Conservation (phyloP, 2,113 vertebrate species). For the Apodemus speciosus region DNA sequence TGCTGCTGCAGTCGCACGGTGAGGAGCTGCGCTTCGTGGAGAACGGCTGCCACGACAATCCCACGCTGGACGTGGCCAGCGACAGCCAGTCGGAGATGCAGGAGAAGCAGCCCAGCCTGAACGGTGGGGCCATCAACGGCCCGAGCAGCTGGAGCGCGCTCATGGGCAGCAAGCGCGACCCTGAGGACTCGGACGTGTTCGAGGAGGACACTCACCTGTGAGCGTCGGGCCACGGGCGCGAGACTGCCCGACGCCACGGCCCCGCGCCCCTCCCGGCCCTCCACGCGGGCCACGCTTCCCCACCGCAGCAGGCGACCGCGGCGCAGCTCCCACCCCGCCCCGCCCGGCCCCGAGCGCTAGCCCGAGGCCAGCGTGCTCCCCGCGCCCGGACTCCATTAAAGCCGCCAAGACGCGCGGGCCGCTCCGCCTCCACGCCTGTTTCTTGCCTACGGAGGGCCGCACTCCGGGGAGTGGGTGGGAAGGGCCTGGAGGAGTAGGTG, state of each 20-base stretch:
- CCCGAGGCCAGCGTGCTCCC: background rate
- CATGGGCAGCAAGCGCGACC: slow-evolving; percentile 92
- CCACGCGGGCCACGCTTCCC: background rate
- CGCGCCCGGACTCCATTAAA: slow-evolving; percentile 71
- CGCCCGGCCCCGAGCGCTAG: background rate
- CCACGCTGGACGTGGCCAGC: slow-evolving; percentile 95
- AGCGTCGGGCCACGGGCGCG: background rate
- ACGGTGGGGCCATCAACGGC: slow-evolving; percentile 88
- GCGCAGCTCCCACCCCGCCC: background rate
- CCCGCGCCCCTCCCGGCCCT: background rate
- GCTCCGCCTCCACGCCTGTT: slow-evolving; percentile 36
- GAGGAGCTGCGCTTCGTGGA: slow-evolving; percentile 98
- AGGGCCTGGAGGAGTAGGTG: no score
- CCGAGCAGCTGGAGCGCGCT: slow-evolving; percentile 93
- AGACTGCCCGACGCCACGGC: background rate
- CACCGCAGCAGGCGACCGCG: background rate
- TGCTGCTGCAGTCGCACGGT: slow-evolving; percentile 85
- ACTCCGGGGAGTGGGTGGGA: background rate
- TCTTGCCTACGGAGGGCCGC: background rate
- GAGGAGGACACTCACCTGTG: slow-evolving; percentile 99
- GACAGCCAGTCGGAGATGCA: slow-evolving; percentile 94
- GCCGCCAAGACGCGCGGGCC: slow-evolving; percentile 32
- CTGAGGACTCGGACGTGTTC: slow-evolving; percentile 92
- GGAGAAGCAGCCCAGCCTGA: slow-evolving; percentile 94
- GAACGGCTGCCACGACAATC: slow-evolving; percentile 99